Percentiles rank a stretch among this genome's conserved stretches.
phyloP scores from a whole-genome alignment of 2,797 vertebrate species.

The Silurus lanzhouensis region DNA sequence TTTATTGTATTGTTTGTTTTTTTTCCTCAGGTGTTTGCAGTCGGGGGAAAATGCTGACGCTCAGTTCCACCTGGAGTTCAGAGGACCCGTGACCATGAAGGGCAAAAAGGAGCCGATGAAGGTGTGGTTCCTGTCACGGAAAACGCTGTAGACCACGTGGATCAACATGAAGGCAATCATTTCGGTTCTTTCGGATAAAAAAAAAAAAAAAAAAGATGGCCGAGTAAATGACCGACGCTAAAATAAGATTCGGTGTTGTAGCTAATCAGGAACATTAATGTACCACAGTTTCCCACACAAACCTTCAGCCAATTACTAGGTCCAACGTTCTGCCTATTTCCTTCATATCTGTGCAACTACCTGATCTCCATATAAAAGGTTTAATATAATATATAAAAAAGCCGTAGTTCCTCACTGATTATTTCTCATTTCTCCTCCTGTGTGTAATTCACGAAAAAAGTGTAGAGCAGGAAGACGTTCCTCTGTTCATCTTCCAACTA shows the following conservation, averaged over 20 bases:
- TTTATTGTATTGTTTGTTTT: not conserved
- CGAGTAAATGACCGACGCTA: not conserved
- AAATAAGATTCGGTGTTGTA: not conserved
- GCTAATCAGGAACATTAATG: not conserved
- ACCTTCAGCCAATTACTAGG: not conserved
- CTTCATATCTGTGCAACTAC: not conserved
- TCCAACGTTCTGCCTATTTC: not conserved
- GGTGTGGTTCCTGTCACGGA: slow-evolving; percentile 97
- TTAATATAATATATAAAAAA: not conserved
- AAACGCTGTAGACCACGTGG: slow-evolving; percentile 75
- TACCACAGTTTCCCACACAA: not conserved
- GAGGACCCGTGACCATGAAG: slow-evolving; percentile 96
- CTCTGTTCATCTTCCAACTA: not conserved
- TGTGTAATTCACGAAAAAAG: not conserved
- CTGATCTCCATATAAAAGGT: not conserved
- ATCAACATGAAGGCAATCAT: slow-evolving; percentile 32
- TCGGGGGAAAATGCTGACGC: slow-evolving; percentile 92
- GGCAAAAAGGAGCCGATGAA: slow-evolving; percentile 99
- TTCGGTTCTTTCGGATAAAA: not conserved
- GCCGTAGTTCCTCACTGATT: not conserved
- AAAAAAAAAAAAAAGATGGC: not conserved
- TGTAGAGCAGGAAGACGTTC: not conserved
- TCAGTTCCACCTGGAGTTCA: slow-evolving; percentile 90
- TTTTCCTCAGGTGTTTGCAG: slow-evolving; percentile 87
- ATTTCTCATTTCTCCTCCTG: not conserved